Conservation (phyloP, 2,888 invertebrate species). For the Seira ritae region DNA sequence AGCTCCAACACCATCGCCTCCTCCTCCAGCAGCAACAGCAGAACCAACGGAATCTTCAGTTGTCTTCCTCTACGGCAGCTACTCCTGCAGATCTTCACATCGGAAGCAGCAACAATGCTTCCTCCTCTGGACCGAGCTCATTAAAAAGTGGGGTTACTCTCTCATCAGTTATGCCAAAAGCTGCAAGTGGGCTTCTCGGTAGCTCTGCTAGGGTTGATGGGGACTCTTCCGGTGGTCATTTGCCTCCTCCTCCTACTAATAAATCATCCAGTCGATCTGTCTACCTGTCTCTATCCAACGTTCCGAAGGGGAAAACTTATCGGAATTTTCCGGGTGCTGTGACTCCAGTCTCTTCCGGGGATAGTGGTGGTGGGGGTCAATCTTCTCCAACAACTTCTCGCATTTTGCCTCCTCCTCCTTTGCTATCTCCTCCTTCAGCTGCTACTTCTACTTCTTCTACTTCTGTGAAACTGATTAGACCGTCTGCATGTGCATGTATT, state of each 20-base stretch:
- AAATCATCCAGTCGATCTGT: conserved; percentile 65
- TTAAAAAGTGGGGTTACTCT: conserved; percentile 43
- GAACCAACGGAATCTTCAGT: conserved; percentile 26
- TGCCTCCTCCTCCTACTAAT: neutral
- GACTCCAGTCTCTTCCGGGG: conserved; percentile 37
- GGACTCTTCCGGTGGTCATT: conserved; percentile 35
- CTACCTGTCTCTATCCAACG: conserved; percentile 67
- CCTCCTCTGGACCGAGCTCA: conserved; percentile 38
- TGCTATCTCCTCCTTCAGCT: conserved; percentile 63
- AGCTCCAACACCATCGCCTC: conserved; percentile 47
- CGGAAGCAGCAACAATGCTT: neutral
- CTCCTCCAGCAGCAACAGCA: conserved; percentile 50
- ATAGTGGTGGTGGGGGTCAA: conserved; percentile 20
- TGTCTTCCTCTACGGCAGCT: neutral
- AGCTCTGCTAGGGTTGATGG: conserved; percentile 20
- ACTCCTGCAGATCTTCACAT: no score
- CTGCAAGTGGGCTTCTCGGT: conserved; percentile 9
- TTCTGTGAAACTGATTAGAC: conserved; percentile 62
- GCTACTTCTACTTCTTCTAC: conserved; percentile 51
- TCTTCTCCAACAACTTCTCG: conserved; percentile 58
- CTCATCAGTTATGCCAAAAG: conserved; percentile 38
- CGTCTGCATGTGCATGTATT: conserved; percentile 64
- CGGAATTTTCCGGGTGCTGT: conserved; percentile 59
- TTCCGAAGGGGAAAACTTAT: conserved; percentile 66
- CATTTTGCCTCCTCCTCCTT: conserved; percentile 62